Evolutionary conservation across 2,797 vertebrate genomes (phyloP).

Genomic region (Hydrocynus forskahlii): DNA sequence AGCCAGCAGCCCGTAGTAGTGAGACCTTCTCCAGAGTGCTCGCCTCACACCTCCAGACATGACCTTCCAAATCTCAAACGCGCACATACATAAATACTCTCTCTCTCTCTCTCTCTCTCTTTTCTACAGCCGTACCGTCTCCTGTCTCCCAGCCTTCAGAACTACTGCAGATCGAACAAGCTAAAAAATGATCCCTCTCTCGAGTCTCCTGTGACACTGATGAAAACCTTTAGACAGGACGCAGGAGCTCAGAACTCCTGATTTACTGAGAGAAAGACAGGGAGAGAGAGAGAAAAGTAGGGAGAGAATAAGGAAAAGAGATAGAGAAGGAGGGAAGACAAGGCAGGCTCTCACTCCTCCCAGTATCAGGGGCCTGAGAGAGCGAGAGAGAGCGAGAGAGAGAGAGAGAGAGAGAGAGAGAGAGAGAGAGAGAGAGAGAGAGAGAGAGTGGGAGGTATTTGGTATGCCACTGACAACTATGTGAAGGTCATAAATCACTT

Average conservation of each 20-base stretch:
- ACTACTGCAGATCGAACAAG: conserved; percentile 9
- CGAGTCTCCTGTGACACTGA: conserved; percentile 23
- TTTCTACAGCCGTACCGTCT: not conserved
- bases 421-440: not conserved
- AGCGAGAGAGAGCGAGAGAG: not conserved
- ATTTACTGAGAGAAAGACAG: not conserved
- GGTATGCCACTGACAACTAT: conserved; percentile 28
- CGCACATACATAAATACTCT: not conserved
- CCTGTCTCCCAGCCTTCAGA: conserved; percentile 2
- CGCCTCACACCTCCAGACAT: conserved; percentile 83
- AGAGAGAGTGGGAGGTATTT: conserved; percentile 28
- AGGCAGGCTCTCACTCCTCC: conserved; percentile 48
- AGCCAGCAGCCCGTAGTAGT: conserved; percentile 84
- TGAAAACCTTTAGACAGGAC: conserved; percentile 16
- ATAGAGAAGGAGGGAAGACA: conserved; percentile 19
- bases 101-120: conserved; percentile 4
- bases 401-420: not conserved
- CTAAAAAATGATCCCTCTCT: conserved; percentile 9
- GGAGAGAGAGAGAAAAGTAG: not conserved
- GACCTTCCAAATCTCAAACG: conserved; percentile 7
- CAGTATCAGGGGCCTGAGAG: conserved; percentile 25
- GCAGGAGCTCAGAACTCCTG: conserved; percentile 38
- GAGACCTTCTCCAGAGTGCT: conserved; percentile 80
- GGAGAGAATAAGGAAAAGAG: not conserved
- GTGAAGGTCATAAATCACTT: conserved; percentile 43